phyloP scores from a whole-genome alignment of 2,888 invertebrate species.

The Tenthredo notha region DNA sequence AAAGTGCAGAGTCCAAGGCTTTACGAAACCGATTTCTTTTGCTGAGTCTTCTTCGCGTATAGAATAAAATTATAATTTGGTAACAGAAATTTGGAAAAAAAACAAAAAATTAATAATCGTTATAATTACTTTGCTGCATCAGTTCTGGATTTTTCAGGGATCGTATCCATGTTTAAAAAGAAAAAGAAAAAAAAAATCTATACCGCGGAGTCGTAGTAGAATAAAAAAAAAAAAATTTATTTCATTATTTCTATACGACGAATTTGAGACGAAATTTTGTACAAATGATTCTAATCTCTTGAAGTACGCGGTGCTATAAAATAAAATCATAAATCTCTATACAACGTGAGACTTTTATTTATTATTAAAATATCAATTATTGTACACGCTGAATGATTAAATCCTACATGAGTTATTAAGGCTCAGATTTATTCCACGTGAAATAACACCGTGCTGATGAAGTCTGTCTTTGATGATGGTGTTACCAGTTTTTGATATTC shows the following conservation, averaged over 20 bases:
- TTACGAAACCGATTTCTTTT: not conserved
- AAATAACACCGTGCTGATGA: conserved; percentile 71
- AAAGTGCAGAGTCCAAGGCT: not conserved
- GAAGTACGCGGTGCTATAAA: not conserved
- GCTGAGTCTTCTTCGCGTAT: not conserved
- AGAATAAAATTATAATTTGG: not conserved
- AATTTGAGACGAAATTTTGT: not conserved
- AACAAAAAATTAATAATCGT: not conserved
- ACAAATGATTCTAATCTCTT: not conserved
- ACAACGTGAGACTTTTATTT: not conserved
- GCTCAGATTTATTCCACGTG: not conserved
- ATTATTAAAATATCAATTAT: conserved; percentile 5
- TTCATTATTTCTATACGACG: not conserved
- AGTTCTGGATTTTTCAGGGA: not conserved
- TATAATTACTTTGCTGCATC: not conserved
- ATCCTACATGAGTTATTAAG: not conserved
- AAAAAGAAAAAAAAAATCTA: not conserved
- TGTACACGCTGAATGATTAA: not conserved
- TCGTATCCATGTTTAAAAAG: conserved; percentile 1
- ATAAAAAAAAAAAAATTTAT: no score
- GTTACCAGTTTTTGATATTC: conserved; percentile 82
- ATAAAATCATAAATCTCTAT: not conserved
- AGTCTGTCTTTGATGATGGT: conserved; percentile 83
- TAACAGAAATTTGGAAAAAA: not conserved
- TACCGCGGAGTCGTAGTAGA: not conserved